Evolutionary conservation across 2,888 invertebrate genomes (phyloP).

Genomic region (Formica aserva): DNA sequence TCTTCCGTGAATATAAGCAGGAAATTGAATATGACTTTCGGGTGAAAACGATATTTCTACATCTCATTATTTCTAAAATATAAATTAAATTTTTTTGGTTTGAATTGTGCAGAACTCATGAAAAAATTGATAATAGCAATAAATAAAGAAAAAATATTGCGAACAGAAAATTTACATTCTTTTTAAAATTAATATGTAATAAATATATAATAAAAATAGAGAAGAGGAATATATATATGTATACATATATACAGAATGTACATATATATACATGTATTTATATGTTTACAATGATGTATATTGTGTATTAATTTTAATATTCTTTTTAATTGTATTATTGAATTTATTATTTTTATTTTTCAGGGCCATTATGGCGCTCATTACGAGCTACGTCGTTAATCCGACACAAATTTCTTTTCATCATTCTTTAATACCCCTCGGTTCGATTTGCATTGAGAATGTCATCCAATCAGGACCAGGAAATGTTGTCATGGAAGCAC

Average conservation of each 20-base stretch:
- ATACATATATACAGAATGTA: no score
- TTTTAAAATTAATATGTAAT: background rate
- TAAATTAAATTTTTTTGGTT: background rate
- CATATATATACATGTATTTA: background rate
- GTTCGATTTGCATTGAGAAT: slow-evolving; percentile 77
- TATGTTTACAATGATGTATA: background rate
- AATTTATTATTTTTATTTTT: slow-evolving; percentile 80
- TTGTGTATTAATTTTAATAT: background rate
- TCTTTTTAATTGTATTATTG: slow-evolving; percentile 16
- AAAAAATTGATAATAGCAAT: background rate
- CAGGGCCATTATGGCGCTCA: slow-evolving; percentile 95
- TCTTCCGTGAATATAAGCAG: background rate
- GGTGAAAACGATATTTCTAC: no score
- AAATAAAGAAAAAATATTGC: background rate
- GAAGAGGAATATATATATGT: background rate
- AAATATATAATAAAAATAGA: background rate
- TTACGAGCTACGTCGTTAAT: slow-evolving; percentile 89
- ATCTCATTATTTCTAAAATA: background rate
- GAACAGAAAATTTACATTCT: background rate
- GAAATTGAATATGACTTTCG: background rate
- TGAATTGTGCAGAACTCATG: background rate
- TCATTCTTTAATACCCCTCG: slow-evolving; percentile 76
- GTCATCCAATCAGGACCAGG: slow-evolving; percentile 76
- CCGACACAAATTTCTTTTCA: slow-evolving; percentile 87
- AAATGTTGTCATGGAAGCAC: slow-evolving; percentile 86